Conservation (phyloP, 2,113 vertebrate species). For the Otis tarda region DNA sequence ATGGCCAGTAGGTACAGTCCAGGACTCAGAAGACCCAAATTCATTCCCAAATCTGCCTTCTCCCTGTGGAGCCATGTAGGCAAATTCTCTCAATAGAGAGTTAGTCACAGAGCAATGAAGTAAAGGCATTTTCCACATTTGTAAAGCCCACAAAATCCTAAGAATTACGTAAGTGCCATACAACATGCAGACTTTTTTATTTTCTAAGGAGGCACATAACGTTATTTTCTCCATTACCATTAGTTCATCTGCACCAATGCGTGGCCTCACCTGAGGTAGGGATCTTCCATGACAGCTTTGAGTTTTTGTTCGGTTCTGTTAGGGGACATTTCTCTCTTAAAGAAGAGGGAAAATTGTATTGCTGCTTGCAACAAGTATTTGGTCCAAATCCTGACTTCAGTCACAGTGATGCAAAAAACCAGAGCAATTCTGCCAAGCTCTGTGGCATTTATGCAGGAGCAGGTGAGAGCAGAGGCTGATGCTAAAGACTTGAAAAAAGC, state of each 20-base stretch:
- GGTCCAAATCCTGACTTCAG: neutral
- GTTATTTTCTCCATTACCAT: neutral
- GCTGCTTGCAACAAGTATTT: neutral
- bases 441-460: neutral
- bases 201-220: neutral
- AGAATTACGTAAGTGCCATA: neutral
- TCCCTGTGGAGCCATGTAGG: neutral
- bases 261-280: rapidly evolving
- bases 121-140: neutral
- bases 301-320: neutral
- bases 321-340: neutral
- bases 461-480: neutral
- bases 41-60: neutral
- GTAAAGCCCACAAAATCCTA: neutral
- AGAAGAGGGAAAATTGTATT: neutral
- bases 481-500: neutral
- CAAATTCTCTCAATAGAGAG: neutral
- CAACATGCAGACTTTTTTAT: neutral
- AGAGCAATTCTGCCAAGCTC: neutral
- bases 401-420: neutral
- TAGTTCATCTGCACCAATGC: neutral
- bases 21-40: neutral
- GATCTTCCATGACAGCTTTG: neutral
- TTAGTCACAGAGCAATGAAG: neutral
- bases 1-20: neutral